Evolutionary conservation across 2,797 vertebrate genomes (phyloP), one percentile per base, ranked within the genome.

Genomic region (Morelia viridis): DNA sequence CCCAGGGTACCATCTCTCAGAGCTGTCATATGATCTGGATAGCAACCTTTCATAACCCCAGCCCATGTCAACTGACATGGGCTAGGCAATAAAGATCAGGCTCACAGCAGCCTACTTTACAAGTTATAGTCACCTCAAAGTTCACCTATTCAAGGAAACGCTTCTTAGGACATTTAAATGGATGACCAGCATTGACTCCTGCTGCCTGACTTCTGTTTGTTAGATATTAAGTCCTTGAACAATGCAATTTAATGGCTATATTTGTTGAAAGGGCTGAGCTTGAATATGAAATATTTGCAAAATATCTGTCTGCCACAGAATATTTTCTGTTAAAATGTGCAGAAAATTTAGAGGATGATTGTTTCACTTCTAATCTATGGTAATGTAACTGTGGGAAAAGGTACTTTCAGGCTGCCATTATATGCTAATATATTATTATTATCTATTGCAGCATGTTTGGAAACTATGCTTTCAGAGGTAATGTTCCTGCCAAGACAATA

Each of bases 11-110:
- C 50, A 83, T 89, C 83, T 91, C 88, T 89, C 58, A 83, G 31
- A 46, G 26, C 65, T 87, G 58, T 58, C 68, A 68, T 35, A 17
- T 50, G 68, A 58, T 35, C 15, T 58, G 58, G 68, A 50, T 13
- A 83, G 28, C 65, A 89, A 50, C 85, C 91, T 90, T 87, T 87
- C 35, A 22, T 85, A 89, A 85, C 76, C 86, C 41, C 56, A n/a
- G n/a, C 56, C 53, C 56, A 19, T n/a, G 62, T 85, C 88, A 65
- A 22, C 85, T 60, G 57, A 92, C 56, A 56, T 64, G 71, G 46
- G 13, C 22, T 65, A 60, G 13, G 58, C 58, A 41, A 83, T 90
- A 88, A 92, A 90, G 50, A 58, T 68, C 50, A 65, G 53, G n/a
- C 56, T n/a, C 62, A 80, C 58, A 62, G 57, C 53, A 60, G 50